A percentile compares a stretch with the other conserved stretches of the same genome.
Conservation (phyloP, 1,140 invertebrate species). For the Drosophila rhopaloa region DNA sequence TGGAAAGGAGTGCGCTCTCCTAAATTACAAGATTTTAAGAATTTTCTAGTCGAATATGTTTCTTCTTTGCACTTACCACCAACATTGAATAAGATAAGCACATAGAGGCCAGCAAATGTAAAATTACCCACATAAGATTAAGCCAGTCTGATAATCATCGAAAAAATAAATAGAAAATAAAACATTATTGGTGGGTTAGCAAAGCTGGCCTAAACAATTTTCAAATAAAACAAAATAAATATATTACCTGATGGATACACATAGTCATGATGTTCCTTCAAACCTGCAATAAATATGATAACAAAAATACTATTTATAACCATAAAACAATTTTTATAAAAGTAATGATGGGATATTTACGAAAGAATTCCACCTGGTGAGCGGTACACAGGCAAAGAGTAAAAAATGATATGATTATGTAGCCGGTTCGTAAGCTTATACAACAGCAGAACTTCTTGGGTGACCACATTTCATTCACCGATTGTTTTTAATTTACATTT, state of each 20-base stretch:
- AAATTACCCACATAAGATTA: constrained; percentile 3
- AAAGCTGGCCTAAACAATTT: too few relatives aligned
- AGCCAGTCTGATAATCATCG: constrained; percentile 4
- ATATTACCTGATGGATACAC: background rate
- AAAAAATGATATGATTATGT: background rate
- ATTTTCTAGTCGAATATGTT: background rate
- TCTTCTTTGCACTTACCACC: background rate
- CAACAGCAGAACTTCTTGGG: constrained; percentile 4
- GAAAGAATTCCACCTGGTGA: constrained; percentile 2
- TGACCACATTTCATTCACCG: background rate
- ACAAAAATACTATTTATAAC: background rate
- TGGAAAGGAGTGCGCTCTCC: background rate
- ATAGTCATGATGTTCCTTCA: background rate
- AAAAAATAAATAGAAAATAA: too few relatives aligned
- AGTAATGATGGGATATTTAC: background rate
- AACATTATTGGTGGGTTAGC: background rate
- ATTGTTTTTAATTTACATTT: background rate
- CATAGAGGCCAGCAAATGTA: constrained; percentile 6
- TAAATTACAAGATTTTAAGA: too few relatives aligned
- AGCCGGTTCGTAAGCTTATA: constrained; percentile 8
- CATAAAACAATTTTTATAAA: background rate
- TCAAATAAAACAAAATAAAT: background rate
- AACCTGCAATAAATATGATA: background rate
- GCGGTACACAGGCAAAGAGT: background rate
- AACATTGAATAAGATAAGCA: constrained; percentile 10